phyloP scores from a whole-genome alignment of 2,113 vertebrate genomes.

The Pantherophis guttatus region DNA sequence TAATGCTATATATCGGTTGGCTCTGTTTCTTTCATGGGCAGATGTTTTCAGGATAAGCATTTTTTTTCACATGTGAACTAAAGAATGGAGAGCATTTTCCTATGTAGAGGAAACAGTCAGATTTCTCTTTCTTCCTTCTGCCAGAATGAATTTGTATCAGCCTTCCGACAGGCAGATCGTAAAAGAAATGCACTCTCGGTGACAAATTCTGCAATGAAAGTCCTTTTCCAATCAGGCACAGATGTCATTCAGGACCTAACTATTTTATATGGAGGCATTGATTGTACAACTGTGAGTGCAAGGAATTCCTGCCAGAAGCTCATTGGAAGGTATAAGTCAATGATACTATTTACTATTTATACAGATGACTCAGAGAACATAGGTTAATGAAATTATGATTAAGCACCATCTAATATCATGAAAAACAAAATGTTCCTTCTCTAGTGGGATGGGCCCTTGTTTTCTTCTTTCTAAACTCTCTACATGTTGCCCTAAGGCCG shows the following conservation, averaged over 20 bases:
- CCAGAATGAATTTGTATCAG: slow-evolving; percentile 81
- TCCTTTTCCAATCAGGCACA: slow-evolving; percentile 71
- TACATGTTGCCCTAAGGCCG: not conserved
- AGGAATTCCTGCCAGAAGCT: slow-evolving; percentile 67
- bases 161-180: slow-evolving; percentile 80
- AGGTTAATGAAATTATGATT: not conserved
- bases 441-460: not conserved
- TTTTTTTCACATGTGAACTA: not conserved
- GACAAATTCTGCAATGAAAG: slow-evolving; percentile 76
- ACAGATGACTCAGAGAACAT: not conserved
- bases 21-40: not conserved
- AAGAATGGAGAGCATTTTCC: not conserved
- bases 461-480: not conserved
- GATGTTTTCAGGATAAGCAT: not conserved
- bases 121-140: slow-evolving; percentile 9
- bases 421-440: not conserved
- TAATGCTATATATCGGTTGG: not conserved
- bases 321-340: slow-evolving; percentile 58
- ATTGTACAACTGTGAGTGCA: slow-evolving; percentile 65
- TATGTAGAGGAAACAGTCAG: not conserved
- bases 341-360: not conserved
- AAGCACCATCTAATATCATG: not conserved
- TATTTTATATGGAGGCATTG: slow-evolving; percentile 78
- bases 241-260: slow-evolving; percentile 68
- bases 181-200: slow-evolving; percentile 76